Base-by-base conservation (phyloP, 2,888 invertebrate species). In the Phragmatobia fuliginosa region DNA sequence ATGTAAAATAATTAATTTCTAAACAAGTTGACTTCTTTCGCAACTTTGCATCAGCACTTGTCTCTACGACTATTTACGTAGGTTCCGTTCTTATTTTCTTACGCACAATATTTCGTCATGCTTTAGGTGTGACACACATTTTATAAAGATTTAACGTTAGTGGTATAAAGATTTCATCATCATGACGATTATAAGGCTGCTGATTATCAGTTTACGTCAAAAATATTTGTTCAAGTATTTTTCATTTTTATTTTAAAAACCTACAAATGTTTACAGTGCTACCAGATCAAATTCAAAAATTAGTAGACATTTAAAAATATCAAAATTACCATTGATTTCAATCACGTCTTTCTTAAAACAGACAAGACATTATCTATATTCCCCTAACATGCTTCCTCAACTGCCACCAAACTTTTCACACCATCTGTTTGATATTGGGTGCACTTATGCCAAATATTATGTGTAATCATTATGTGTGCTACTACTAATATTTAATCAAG, bases 31-130 rank as follows among this genome's bases (percentile, higher is more conserved):
- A n/a, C 10, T 25, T 36, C n/a, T 31, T 31, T 21, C 14, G 11
- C 18, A 21, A 41, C 41, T 10, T 67, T 67, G 62, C 67, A 45
- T 67, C 67, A 67, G 67, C 62, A n/a, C 32, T n/a, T 41, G 21
- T 49, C 3, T 3, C 21, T 45, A 21, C 21, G 7, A 7, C 8
- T 45, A 45, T 21, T 8, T 45, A 45, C 45, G 21, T 59, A 25
- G 60, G 25, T 56, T 32, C 36, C 16, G 6, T 52, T 38, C 16
- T 67, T 56, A 56, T 8, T 2, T 52, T 38, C 16, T 67, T 56
- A 56, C 67, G 56, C n/a, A 38, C 18, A 38, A 62, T n/a, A n/a
- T 67, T 67, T 67, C 67, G 56, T 67, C 67, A 67, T 67, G 41
- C 36, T 60, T 25, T 5, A 36, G 21, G n/a, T 62, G 62, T 62